Conservation (phyloP, 2,888 invertebrate species). For the Xestia ashworthii region DNA sequence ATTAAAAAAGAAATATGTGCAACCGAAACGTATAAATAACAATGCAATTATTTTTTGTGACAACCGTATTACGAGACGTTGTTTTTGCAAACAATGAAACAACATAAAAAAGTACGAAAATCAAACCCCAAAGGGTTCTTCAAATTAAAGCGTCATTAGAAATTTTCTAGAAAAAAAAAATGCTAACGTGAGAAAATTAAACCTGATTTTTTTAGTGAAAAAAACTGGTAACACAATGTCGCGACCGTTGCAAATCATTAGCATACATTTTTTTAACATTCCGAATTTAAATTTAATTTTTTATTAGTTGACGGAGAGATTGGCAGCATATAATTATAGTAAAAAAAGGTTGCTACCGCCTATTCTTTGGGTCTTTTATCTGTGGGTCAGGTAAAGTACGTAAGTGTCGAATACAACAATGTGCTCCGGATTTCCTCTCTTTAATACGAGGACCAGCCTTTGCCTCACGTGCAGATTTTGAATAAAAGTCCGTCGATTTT, state of each 20-base stretch:
- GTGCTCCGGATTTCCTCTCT: constrained; percentile 89
- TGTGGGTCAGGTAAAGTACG: constrained; percentile 88
- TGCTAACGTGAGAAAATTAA: constrained; percentile 90
- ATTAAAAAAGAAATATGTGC: constrained; percentile 72
- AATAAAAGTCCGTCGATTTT: constrained; percentile 85
- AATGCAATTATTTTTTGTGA: constrained; percentile 88
- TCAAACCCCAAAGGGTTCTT: constrained; percentile 90
- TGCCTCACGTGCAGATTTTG: constrained; percentile 89
- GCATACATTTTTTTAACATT: constrained; percentile 78
- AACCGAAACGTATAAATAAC: constrained; percentile 84
- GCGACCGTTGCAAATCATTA: constrained; percentile 87
- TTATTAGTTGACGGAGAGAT: constrained; percentile 64
- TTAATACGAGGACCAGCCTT: constrained; percentile 88
- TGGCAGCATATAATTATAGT: constrained; percentile 85
- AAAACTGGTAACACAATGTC: constrained; percentile 76
- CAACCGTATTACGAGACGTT: constrained; percentile 89
- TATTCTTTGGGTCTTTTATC: constrained; percentile 82
- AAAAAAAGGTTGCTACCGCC: constrained; percentile 80
- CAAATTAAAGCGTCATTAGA: constrained; percentile 90
- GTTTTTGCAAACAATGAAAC: constrained; percentile 87
- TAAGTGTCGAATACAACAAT: constrained; percentile 87
- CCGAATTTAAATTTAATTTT: constrained; percentile 73
- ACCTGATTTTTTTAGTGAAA: constrained; percentile 75
- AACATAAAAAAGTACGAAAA: constrained; percentile 80
- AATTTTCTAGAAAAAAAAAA: constrained; percentile 81